phyloP scores from a whole-genome alignment of 2,113 vertebrate species.

The Pholis gunnellus region DNA sequence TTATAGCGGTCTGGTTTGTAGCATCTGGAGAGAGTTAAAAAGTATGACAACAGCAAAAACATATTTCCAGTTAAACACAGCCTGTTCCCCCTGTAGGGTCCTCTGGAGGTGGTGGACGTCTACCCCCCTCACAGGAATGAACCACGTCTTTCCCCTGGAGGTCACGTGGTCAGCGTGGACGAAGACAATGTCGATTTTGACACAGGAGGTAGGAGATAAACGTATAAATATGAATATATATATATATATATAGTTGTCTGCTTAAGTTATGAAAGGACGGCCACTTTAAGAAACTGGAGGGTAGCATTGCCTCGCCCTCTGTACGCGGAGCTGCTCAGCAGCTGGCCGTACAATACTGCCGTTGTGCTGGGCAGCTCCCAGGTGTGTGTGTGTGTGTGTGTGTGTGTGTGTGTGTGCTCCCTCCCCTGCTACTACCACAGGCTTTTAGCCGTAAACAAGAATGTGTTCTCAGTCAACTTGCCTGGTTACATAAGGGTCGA shows the following conservation, averaged over 20 bases:
- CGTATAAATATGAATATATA: neutral
- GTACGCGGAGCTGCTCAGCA: slow-evolving; percentile 47
- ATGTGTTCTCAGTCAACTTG: slow-evolving; percentile 55
- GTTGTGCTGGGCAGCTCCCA: slow-evolving; percentile 69
- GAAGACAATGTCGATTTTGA: slow-evolving; percentile 86
- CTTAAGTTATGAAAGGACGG: slow-evolving; percentile 10
- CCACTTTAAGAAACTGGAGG: slow-evolving; percentile 16
- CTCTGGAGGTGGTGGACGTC: slow-evolving; percentile 65
- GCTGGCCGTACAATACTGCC: slow-evolving; percentile 71
- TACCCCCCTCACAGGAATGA: slow-evolving; percentile 57
- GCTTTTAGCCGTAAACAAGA: slow-evolving; percentile 61
- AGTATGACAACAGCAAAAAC: slow-evolving; percentile 12
- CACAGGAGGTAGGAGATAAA: slow-evolving; percentile 85
- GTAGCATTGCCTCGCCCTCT: slow-evolving; percentile 34
- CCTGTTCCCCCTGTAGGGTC: slow-evolving; percentile 47
- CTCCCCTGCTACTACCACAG: slow-evolving; percentile 48
- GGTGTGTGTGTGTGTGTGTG: slow-evolving; percentile 61
- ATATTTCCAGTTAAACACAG: neutral
- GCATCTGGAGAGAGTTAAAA: slow-evolving; percentile 48
- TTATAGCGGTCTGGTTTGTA: slow-evolving; percentile 14
- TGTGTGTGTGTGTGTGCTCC: slow-evolving; percentile 55
- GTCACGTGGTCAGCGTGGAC: slow-evolving; percentile 85
- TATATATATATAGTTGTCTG: neutral
- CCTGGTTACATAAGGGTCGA: slow-evolving; percentile 53
- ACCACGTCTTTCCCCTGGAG: slow-evolving; percentile 59